phyloP scores from a whole-genome alignment of 2,797 vertebrate genomes.

The Apogon hyalosoma region DNA sequence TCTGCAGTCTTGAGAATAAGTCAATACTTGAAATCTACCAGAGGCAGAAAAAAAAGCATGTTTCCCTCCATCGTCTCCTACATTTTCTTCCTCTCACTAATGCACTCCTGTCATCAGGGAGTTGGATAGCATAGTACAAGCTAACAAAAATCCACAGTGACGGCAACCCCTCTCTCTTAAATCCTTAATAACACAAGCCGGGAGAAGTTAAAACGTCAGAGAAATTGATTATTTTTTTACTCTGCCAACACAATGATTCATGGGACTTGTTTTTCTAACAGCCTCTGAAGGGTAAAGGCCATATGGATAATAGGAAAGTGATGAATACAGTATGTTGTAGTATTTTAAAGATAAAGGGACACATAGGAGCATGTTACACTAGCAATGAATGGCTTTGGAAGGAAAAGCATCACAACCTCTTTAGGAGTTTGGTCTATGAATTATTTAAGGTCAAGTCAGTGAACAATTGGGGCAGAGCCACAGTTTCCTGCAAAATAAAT shows the following conservation, averaged over 20 bases:
- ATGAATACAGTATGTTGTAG: background rate
- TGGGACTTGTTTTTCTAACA: conserved; percentile 14
- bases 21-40: conserved; percentile 74
- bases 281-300: conserved; percentile 25
- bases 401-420: conserved; percentile 59
- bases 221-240: conserved; percentile 46
- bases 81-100: conserved; percentile 72
- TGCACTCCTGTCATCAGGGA: conserved; percentile 76
- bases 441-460: conserved; percentile 73
- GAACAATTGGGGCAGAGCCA: conserved; percentile 75
- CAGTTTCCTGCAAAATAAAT: conserved; percentile 70
- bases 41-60: conserved; percentile 42
- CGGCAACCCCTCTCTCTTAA: conserved; percentile 61
- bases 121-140: conserved; percentile 66
- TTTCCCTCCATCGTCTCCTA: conserved; percentile 59
- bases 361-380: background rate
- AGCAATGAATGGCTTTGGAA: conserved; percentile 35
- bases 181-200: conserved; percentile 55
- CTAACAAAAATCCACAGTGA: conserved; percentile 73
- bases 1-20: conserved; percentile 58
- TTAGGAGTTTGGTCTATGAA: conserved; percentile 70
- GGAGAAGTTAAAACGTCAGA: conserved; percentile 41
- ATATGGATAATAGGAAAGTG: background rate
- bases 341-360: conserved; percentile 7
- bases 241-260: conserved; percentile 12